Base-by-base conservation (phyloP, 2,113 vertebrate genomes). In the Ictalurus furcatus region DNA sequence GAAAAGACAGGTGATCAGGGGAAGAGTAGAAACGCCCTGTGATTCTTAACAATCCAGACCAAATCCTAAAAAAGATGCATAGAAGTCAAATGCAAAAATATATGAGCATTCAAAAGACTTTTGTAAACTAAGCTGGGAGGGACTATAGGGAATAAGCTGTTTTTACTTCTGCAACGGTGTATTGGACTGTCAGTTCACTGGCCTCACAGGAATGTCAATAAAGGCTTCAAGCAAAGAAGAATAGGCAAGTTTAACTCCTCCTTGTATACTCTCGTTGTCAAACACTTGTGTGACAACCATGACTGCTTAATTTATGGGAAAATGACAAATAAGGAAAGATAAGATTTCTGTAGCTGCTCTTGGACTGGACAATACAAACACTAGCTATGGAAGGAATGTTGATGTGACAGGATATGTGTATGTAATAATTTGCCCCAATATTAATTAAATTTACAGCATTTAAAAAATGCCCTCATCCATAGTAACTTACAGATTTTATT, bases 191-290 rank as follows among this genome's bases (percentile, higher is more conserved):
- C 90, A 92, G 92, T 94, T 92, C 92, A 92, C 91, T 92, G 92
- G 93, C 93, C 93, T 87, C 80, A 91, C 91, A 92, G 83, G 96
- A 96, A 97, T 96, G 94, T 93, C 92, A 95, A 97, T 96, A 94
- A 96, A 94, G 92, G 93, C 92, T 88, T 94, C 93, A 91, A 94
- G 93, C 94, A 93, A 90, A 92, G 90, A 94, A 95, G 93, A 95
- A 96, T 34, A 86, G 44, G 44, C 44, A 48, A 93, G 89, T 92
- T 93, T 93, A 94, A 96, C 93, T 95, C 94, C 92, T 92, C 94
- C 92, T 94, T 94, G 88, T 94, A 96, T 95, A 94, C 94, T 92
- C 91, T 93, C 93, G 92, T 94, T 95, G 94, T 95, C 91, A 89
- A 54, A 79, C 89, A 90, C 91, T 88, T 91, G 87, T 90, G 92